These are phyloP conservation scores for Melopsittacus undulatus DNA, from an alignment of 2,797 vertebrate genomes.

Conservation along the genomic window DNA sequence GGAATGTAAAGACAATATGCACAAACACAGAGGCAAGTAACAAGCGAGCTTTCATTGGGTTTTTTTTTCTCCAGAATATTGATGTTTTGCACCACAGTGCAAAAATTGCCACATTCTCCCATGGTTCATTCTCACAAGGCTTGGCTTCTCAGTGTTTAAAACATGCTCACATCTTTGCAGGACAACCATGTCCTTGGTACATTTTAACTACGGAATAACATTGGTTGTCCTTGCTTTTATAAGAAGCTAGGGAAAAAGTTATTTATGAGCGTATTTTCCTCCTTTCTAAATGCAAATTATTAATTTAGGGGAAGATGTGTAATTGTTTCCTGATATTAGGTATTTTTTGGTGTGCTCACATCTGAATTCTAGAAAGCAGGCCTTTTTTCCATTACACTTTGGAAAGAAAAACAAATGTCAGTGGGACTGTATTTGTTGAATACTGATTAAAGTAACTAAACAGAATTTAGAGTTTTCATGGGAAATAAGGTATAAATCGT, in stretches of 20 bases:
- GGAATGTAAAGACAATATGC: not conserved
- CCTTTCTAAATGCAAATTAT: constrained; percentile 46
- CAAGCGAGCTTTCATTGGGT: not conserved
- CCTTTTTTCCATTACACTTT: constrained; percentile 27
- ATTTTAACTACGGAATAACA: not conserved
- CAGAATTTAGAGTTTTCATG: constrained; percentile 15
- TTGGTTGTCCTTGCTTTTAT: constrained; percentile 10
- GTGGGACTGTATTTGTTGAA: constrained; percentile 37
- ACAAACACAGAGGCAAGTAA: not conserved
- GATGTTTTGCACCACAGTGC: not conserved
- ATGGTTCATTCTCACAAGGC: not conserved
- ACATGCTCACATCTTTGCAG: not conserved
- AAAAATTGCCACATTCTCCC: not conserved
- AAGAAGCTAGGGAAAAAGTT: not conserved
- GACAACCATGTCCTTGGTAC: fast-evolving
- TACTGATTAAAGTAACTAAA: constrained; percentile 38
- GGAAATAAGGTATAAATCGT: not conserved
- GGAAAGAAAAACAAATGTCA: constrained; percentile 51
- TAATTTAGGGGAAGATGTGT: constrained; percentile 42
- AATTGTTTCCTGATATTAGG: constrained; percentile 55
- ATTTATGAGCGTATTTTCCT: constrained; percentile 19
- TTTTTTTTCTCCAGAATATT: not conserved
- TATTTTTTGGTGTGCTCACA: constrained; percentile 43
- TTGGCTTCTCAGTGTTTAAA: not conserved
- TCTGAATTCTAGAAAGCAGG: constrained; percentile 9